Percentiles rank a stretch among this genome's conserved stretches.
phyloP scores from a whole-genome alignment of 2,797 vertebrate genomes.

The Tarsius wallacei region DNA sequence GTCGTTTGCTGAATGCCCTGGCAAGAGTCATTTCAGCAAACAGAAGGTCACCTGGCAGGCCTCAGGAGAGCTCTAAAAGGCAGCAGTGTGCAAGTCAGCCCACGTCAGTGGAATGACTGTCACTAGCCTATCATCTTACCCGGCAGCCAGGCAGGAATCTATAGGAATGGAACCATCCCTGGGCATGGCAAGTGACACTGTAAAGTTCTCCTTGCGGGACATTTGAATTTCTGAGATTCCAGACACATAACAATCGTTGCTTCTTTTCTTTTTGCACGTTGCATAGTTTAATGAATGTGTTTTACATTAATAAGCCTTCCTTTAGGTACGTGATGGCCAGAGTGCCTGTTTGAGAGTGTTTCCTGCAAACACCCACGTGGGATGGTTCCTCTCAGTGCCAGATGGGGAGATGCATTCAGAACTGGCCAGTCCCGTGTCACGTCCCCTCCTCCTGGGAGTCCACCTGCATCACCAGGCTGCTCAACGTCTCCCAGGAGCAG shows the following conservation, averaged over 20 bases:
- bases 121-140: not conserved
- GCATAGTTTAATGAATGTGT: not conserved
- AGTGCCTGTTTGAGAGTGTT: not conserved
- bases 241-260: not conserved
- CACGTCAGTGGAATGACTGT: fast-evolving
- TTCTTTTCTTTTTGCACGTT: not conserved
- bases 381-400: not conserved
- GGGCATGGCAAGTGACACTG: not conserved
- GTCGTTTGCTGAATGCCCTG: not conserved
- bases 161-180: not conserved
- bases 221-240: not conserved
- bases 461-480: too few relatives aligned
- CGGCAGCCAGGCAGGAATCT: not conserved
- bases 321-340: not conserved
- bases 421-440: not conserved
- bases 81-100: not conserved
- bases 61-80: not conserved
- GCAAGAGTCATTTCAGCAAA: not conserved
- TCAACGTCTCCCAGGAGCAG: not conserved
- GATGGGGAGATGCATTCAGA: not conserved
- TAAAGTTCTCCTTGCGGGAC: not conserved
- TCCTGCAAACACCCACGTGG: not conserved
- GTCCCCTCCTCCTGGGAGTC: not conserved
- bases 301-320: not conserved
- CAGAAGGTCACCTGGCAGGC: not conserved